Base-by-base conservation (phyloP, 2,797 vertebrate species). In the Onychomys leucogaster region DNA sequence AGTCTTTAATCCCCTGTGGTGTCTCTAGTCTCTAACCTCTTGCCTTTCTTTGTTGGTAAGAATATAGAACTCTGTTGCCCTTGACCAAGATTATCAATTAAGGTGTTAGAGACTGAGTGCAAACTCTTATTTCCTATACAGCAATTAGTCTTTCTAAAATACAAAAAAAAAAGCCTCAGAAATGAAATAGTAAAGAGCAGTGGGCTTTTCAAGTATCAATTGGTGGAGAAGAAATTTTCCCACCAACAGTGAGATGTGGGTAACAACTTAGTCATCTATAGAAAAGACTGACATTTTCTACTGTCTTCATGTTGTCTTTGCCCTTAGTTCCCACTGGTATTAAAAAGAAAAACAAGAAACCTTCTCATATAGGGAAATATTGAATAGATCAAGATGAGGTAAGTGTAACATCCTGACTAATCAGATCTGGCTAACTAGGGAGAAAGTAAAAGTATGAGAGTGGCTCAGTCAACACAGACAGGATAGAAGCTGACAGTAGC, bases 391-490 rank as follows among this genome's bases (percentile, higher is more conserved):
- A 3, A 88, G 67, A 41, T 25, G 52, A n/a, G 87, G 63, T 92
- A 93, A 89, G 81, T 75, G 63, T 55, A 91, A 92, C 71, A 85
- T 69, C 43, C 43, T 29, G 77, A 65, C 69, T 96, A 94, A 85
- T 93, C 63, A 27, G 46, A 90, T 92, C 93, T 88, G 94, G 37
- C 63, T 96, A 95, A 93, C 75, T 61, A 93, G n/a, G n/a, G 93
- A 71, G 88, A 89, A 90, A 94, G 63, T 73, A n/a, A 96, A n/a
- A 92, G 76, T 52, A 8, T 19, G 49, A 77, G 86, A 80, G 80
- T 2, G 5, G 59, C 71, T 96, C 85, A 87, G 57, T 90, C 81
- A 75, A 91, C 77, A 83, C 19, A 27, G 16, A 41, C 17, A n/a
- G 21, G 5, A 55, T 19, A 81, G 83, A 73, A 86, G 41, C 94